Evolutionary conservation across 2,888 invertebrate species (phyloP).

Genomic region (Dryococelus australis): DNA sequence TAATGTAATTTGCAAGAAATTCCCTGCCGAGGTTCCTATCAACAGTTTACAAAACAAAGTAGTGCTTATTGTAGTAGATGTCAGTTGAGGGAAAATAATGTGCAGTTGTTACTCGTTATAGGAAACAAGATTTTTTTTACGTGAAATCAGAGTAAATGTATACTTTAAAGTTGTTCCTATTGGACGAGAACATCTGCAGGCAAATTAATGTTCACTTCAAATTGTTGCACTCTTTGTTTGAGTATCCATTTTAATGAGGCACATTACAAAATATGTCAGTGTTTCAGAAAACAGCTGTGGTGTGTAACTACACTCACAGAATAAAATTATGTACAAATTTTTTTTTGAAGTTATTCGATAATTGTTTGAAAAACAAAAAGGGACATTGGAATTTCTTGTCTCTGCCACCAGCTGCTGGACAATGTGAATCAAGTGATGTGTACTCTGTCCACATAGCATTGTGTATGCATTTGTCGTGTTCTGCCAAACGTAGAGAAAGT

Average conservation of each 20-base stretch:
- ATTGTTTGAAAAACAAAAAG: not conserved
- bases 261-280: not conserved
- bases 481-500: not conserved
- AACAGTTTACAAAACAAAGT: not conserved
- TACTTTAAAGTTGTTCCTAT: too few species aligned
- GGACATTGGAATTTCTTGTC: not conserved
- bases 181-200: too few species aligned
- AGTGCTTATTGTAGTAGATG: conserved; percentile 17
- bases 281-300: not conserved
- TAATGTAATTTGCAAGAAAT: conserved; percentile 34
- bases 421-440: not conserved
- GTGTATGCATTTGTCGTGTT: not conserved
- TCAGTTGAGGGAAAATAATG: not conserved
- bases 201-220: not conserved
- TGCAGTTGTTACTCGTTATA: conserved; percentile 22
- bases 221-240: not conserved
- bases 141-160: too few species aligned
- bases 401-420: not conserved
- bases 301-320: not conserved
- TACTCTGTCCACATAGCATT: not conserved
- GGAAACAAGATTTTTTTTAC: too few species aligned
- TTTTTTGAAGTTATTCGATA: not conserved
- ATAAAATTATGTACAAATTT: not conserved
- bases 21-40: conserved; percentile 42
- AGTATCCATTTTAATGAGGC: too few species aligned